A percentile compares a stretch with the other conserved stretches of the same genome.
Conservation (phyloP, 1,140 invertebrate species). For the Pachypeltis micranthus region DNA sequence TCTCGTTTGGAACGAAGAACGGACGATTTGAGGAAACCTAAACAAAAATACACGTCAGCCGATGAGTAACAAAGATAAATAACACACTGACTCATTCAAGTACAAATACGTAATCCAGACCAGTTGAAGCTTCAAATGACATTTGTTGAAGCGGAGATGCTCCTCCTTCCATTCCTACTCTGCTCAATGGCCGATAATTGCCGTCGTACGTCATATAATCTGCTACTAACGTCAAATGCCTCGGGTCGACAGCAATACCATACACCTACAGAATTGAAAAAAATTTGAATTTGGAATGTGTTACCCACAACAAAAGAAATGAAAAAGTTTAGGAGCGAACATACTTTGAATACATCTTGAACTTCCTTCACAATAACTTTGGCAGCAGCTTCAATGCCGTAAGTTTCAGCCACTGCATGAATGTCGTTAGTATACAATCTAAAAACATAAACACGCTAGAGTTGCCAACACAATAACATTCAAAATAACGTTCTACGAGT, state of each 20-base stretch:
- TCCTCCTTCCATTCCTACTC: conserved; percentile 75
- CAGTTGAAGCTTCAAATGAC: conserved; percentile 29
- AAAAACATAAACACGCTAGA: not conserved
- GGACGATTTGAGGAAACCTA: conserved; percentile 69
- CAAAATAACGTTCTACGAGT: no score
- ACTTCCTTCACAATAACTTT: conserved; percentile 62
- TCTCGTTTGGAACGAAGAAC: conserved; percentile 51
- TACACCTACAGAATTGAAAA: conserved; percentile 63
- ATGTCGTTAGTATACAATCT: conserved; percentile 87
- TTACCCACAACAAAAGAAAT: not conserved
- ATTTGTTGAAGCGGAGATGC: conserved; percentile 93
- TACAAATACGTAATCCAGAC: no score
- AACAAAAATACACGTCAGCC: not conserved
- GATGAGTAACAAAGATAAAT: not conserved
- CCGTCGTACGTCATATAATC: conserved; percentile 98
- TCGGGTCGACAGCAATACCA: conserved; percentile 85
- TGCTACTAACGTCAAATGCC: conserved; percentile 84
- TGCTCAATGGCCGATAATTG: conserved; percentile 74
- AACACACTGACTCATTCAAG: no score
- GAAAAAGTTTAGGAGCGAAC: conserved; percentile 9
- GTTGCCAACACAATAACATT: not conserved
- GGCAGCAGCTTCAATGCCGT: conserved; percentile 92
- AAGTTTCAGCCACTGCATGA: conserved; percentile 74
- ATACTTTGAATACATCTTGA: conserved; percentile 37
- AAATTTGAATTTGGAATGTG: not conserved